phyloP scores from a whole-genome alignment of 2,888 invertebrate species.

The Drosophila borealis region DNA sequence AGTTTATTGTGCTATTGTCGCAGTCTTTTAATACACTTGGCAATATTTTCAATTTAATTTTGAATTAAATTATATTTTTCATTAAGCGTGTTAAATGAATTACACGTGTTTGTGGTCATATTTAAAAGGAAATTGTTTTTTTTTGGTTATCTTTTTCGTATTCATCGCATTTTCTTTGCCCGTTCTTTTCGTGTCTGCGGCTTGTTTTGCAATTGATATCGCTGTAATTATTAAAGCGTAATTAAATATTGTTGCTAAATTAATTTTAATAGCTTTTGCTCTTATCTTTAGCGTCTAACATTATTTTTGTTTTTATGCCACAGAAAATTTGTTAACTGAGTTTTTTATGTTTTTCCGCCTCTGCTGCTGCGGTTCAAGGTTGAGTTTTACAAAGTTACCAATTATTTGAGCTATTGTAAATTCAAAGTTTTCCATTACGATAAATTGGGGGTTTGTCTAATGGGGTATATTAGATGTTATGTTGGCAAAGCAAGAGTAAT shows the following conservation, averaged over 20 bases:
- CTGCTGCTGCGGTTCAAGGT: slow-evolving; percentile 52
- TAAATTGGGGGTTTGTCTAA: slow-evolving; percentile 6
- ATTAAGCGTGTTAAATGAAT: slow-evolving; percentile 7
- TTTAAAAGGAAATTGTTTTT: slow-evolving; percentile 4
- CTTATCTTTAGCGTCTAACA: slow-evolving; percentile 32
- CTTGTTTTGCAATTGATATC: slow-evolving; percentile 39
- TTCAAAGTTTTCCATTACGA: not conserved
- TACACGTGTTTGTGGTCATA: slow-evolving; percentile 1
- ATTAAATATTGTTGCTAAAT: slow-evolving; percentile 52
- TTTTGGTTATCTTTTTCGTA: slow-evolving; percentile 7
- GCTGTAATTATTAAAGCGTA: slow-evolving; percentile 47
- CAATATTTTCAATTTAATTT: slow-evolving; percentile 8
- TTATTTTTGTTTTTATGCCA: slow-evolving; percentile 19
- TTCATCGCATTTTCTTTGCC: slow-evolving; percentile 34
- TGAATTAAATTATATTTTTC: not conserved
- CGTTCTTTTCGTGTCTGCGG: slow-evolving; percentile 40
- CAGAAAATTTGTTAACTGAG: slow-evolving; percentile 16
- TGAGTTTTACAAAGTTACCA: slow-evolving; percentile 18
- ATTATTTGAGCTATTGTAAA: slow-evolving; percentile 18
- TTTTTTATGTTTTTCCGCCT: slow-evolving; percentile 15
- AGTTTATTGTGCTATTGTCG: slow-evolving; percentile 52
- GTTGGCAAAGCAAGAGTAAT: not conserved
- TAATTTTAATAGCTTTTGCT: slow-evolving; percentile 31
- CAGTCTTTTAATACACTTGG: slow-evolving; percentile 31
- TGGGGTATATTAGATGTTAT: not conserved